These are phyloP conservation scores for Pinna nobilis DNA, from an alignment of 1,140 invertebrate species.

Conservation along the genomic window DNA sequence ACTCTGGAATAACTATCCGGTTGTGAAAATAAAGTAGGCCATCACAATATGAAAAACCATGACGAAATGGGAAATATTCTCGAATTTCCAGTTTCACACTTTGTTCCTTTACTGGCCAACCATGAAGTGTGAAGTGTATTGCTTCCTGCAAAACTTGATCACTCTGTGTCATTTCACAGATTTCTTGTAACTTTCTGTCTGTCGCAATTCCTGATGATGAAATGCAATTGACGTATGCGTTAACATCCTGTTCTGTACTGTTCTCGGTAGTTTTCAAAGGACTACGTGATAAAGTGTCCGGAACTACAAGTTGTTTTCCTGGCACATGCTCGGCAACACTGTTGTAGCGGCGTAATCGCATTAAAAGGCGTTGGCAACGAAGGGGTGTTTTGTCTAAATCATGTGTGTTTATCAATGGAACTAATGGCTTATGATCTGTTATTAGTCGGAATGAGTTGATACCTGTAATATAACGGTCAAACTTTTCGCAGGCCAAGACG, in stretches of 20 bases:
- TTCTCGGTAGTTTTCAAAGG: conserved; percentile 5
- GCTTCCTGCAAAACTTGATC: neutral
- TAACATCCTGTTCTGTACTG: neutral
- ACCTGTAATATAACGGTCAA: conserved; percentile 76
- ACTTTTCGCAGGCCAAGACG: conserved; percentile 74
- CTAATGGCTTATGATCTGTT: conserved; percentile 70
- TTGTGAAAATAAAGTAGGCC: conserved; percentile 2
- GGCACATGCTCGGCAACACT: conserved; percentile 26
- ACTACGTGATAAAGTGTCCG: conserved; percentile 42
- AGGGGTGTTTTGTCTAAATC: conserved; percentile 36
- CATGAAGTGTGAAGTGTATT: neutral
- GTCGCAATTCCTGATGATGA: neutral
- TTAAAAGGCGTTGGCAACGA: conserved; percentile 43
- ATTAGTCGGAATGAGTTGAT: conserved; percentile 48
- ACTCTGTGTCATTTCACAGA: neutral
- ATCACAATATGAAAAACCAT: neutral
- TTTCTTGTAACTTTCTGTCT: neutral
- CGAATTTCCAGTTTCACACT: neutral
- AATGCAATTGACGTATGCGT: neutral
- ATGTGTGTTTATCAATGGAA: conserved; percentile 48
- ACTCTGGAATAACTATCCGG: conserved; percentile 39
- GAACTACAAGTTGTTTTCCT: conserved; percentile 41
- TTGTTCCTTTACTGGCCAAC: neutral
- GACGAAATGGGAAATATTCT: neutral
- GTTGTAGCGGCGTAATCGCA: conserved; percentile 42